Percentiles rank a stretch among this genome's conserved stretches.
phyloP scores from a whole-genome alignment of 2,113 vertebrate genomes.

The Daphoenositta chrysoptera region DNA sequence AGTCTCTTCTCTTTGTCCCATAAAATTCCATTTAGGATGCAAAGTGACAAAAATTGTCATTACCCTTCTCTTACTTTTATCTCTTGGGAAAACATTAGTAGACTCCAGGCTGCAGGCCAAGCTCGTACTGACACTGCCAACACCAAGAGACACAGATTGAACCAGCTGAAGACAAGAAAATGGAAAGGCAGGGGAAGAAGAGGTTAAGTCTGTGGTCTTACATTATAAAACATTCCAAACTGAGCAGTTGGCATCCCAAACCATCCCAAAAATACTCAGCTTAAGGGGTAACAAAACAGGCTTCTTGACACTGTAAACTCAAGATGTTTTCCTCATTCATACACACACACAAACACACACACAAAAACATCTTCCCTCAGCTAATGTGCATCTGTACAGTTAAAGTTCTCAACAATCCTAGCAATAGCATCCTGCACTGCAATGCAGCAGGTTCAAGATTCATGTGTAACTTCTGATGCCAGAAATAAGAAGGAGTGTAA shows the following conservation, averaged over 20 bases:
- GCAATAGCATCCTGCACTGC: neutral
- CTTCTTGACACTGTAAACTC: neutral
- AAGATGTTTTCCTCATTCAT: neutral
- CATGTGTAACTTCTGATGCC: neutral
- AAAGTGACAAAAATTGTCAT: conserved; percentile 30
- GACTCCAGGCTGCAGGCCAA: neutral
- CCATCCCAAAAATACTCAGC: neutral
- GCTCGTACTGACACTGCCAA: neutral
- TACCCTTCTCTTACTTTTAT: neutral
- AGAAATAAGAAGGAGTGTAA: neutral
- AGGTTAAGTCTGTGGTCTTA: neutral
- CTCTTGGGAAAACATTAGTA: neutral
- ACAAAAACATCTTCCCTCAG: neutral
- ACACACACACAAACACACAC: neutral
- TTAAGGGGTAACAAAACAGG: neutral
- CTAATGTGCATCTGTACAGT: neutral
- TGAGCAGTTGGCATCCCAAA: neutral
- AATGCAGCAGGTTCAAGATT: neutral
- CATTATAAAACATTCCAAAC: neutral
- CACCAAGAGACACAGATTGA: neutral
- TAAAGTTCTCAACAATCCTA: neutral
- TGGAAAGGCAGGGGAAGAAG: neutral
- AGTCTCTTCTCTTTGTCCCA: conserved; percentile 38
- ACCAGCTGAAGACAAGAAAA: neutral
- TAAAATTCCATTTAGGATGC: conserved; percentile 27